Evolutionary conservation across 2,797 vertebrate species (phyloP).

Genomic region (Melanogrammus aeglefinus): DNA sequence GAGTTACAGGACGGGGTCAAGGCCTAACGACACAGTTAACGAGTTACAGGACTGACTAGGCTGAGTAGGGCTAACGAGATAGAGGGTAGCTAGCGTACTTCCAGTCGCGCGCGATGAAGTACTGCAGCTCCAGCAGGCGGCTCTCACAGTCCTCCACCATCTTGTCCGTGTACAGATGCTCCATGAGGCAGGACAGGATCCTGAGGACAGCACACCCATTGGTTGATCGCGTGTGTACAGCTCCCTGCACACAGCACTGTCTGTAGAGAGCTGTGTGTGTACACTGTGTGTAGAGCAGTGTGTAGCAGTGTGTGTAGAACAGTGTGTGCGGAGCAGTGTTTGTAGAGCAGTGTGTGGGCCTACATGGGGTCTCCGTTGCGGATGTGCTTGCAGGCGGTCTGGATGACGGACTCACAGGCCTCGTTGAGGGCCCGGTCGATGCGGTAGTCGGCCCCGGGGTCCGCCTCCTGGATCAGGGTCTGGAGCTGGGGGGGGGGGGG

Average conservation of each 20-base stretch:
- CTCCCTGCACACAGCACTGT: not conserved
- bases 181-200: conserved; percentile 98
- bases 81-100: conserved; percentile 79
- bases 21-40: not conserved
- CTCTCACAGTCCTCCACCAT: conserved; percentile 98
- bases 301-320: too few species aligned
- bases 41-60: not conserved
- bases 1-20: too few species aligned
- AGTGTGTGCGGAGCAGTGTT: too few species aligned
- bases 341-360: conserved; percentile 36
- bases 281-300: too few species aligned
- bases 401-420: conserved; percentile 95
- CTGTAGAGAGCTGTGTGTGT: not conserved
- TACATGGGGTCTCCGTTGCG: conserved; percentile 95
- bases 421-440: conserved; percentile 95
- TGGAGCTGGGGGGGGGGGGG: conserved; percentile 79
- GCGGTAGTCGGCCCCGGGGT: conserved; percentile 93
- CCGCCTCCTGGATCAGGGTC: conserved; percentile 90
- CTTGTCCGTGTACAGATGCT: conserved; percentile 97
- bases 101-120: conserved; percentile 98
- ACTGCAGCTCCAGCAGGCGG: conserved; percentile 90
- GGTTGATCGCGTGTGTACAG: too few species aligned
- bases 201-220: conserved; percentile 59
- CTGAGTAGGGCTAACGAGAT: not conserved
- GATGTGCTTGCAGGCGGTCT: conserved; percentile 98